These are phyloP conservation scores for Sebastes matsubarae DNA, from an alignment of 2,797 vertebrate genomes.

Conservation along the genomic window DNA sequence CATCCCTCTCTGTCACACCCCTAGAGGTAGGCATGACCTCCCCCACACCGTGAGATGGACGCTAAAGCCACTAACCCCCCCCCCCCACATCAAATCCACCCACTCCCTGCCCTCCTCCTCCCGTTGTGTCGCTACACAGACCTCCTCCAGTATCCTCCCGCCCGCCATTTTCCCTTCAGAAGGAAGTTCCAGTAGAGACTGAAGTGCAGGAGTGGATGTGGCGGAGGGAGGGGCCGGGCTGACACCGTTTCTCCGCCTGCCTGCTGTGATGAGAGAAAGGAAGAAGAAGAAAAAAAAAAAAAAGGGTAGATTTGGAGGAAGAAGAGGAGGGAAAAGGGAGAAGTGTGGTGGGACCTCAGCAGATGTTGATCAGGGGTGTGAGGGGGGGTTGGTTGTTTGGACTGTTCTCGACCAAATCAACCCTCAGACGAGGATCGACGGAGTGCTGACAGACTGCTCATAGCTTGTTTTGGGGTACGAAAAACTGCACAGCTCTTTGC, in stretches of 20 bases:
- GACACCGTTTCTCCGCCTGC: slow-evolving; percentile 23
- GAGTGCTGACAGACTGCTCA: slow-evolving; percentile 11
- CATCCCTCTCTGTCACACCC: slow-evolving; percentile 25
- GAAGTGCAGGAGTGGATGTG: slow-evolving; percentile 17
- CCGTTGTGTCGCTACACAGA: background rate
- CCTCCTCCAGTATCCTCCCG: slow-evolving; percentile 12
- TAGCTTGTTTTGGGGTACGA: slow-evolving; percentile 50
- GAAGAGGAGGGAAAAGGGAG: background rate
- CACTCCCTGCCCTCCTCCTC: background rate
- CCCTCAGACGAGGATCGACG: slow-evolving; percentile 9
- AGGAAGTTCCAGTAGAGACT: slow-evolving; percentile 40
- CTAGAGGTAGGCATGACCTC: slow-evolving; percentile 47
- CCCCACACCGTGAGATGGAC: slow-evolving; percentile 40
- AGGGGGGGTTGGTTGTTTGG: slow-evolving; percentile 12
- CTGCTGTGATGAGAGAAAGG: slow-evolving; percentile 42
- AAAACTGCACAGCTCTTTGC: slow-evolving; percentile 69
- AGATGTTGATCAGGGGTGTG: slow-evolving; percentile 8
- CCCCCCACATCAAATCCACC: background rate
- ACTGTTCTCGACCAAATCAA: slow-evolving; percentile 41
- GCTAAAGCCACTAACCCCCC: slow-evolving; percentile 7
- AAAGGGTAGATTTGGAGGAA: background rate
- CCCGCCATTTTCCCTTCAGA: slow-evolving; percentile 56
- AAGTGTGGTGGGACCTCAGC: slow-evolving; percentile 24
- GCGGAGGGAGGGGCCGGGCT: slow-evolving; percentile 8
- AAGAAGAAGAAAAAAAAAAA: background rate